Conservation (phyloP, 2,797 vertebrate species). For the Orestias chungarensis region DNA sequence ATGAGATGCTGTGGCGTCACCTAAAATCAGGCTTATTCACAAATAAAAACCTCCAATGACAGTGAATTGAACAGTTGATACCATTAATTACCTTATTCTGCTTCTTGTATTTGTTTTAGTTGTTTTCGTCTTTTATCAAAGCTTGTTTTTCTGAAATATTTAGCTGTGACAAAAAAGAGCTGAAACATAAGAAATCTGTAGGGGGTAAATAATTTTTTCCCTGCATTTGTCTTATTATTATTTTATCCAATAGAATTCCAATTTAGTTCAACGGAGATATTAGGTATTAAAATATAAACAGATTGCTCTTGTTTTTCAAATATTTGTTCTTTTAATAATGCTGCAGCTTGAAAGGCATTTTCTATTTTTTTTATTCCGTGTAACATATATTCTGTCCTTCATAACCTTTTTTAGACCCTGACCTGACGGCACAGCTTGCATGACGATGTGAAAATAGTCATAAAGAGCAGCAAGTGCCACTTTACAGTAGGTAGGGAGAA, state of each 20-base stretch:
- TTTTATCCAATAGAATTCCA: not conserved
- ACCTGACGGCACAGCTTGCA: slow-evolving; percentile 8
- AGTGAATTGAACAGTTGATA: not conserved
- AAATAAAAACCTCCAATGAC: not conserved
- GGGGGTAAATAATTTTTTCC: not conserved
- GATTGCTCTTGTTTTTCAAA: not conserved
- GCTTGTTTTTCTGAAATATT: not conserved
- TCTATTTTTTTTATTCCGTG: not conserved
- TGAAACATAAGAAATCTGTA: not conserved
- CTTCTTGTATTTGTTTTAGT: not conserved
- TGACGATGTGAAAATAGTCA: slow-evolving; percentile 21
- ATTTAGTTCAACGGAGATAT: not conserved
- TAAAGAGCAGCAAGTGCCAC: slow-evolving; percentile 39
- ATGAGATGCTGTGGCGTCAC: not conserved
- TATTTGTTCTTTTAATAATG: not conserved
- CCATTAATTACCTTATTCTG: not conserved
- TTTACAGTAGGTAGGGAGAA: slow-evolving; percentile 46
- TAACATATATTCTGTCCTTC: slow-evolving; percentile 1
- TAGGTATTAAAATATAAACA: not conserved
- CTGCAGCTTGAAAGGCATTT: not conserved
- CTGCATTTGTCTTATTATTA: not conserved
- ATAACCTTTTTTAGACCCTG: slow-evolving; percentile 1
- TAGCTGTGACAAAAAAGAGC: not conserved
- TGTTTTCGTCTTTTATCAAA: not conserved
- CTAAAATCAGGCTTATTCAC: not conserved